Evolutionary conservation across 37 sponge, comb jelly and placozoan genomes (phyloP).

Genomic region (Haliclona indistincta): DNA sequence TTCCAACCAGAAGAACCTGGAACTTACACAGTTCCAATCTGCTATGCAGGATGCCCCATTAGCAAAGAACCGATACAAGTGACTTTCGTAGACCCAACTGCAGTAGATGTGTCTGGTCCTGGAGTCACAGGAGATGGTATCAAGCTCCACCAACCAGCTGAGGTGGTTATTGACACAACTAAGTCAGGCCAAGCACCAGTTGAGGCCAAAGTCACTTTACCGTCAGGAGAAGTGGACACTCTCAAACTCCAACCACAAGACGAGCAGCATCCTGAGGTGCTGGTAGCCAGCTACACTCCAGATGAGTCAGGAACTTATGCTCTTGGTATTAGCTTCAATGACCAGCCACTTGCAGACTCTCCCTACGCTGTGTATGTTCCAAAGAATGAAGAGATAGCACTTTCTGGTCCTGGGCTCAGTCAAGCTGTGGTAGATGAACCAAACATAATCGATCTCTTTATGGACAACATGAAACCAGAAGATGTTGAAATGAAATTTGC

Average conservation of each 20-base stretch:
- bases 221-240: constrained; percentile 45
- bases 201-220: constrained; percentile 39
- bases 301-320: constrained; percentile 40
- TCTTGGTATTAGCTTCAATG: constrained; percentile 59
- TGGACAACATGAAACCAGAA: constrained; percentile 44
- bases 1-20: constrained; percentile 68
- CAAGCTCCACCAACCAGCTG: constrained; percentile 30
- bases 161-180: constrained; percentile 50
- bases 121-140: constrained; percentile 88
- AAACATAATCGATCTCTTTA: constrained; percentile 14
- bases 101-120: constrained; percentile 72
- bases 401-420: constrained; percentile 43
- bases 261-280: not conserved
- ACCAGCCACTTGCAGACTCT: constrained; percentile 53
- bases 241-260: constrained; percentile 15
- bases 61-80: constrained; percentile 73
- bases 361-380: constrained; percentile 49
- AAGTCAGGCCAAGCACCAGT: constrained; percentile 57
- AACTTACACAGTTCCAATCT: constrained; percentile 65
- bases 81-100: constrained; percentile 73
- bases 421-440: constrained; percentile 30
- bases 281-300: constrained; percentile 42
- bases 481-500: constrained; percentile 4
- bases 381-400: constrained; percentile 7
- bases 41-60: constrained; percentile 63